Base-by-base conservation (phyloP, 2,888 invertebrate genomes). In the Nasonia oneida region DNA sequence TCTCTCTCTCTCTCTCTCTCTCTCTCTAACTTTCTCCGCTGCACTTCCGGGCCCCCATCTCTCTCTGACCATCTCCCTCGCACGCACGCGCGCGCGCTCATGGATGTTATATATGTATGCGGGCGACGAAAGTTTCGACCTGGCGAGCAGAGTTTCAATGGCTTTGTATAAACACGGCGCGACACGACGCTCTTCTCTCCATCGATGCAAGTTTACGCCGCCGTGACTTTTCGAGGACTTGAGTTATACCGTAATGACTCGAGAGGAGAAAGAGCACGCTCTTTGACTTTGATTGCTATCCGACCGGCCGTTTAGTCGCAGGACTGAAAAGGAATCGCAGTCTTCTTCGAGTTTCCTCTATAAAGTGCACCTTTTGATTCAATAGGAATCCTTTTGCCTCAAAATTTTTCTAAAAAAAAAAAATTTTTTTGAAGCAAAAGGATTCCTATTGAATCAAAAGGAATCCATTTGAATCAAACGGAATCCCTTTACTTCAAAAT, bases 171-270 rank as follows among this genome's bases (percentile, higher is more conserved):
- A 81, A 81, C 61, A 73, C 50, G 70, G 6, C 18, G 15, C 57
- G 64, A 70, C 15, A 50, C 47, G 42, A 57, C 15, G 70, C n/a
- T n/a, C 39, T 80, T 64, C 23, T 53, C 39, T 70, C 15, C 73
- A 82, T 71, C 85, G 80, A 47, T 15, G 74, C 70, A 33, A 76
- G 78, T 73, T 73, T 77, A 47, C 12, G 2, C 33, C 67, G 42
- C 47, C 78, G 61, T 37, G 77, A 77, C 76, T 86, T 80, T 70
- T 75, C 74, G 81, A 78, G 61, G 42, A 81, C 81, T 80, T 50
- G 74, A 79, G 67, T 84, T 84, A 86, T 86, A 82, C 81, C 57
- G 18, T 77, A 86, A 86, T 84, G 84, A 86, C 57, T 82, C 39
- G 73, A 75, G 42, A n/a, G 47, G n/a, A 8, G 47, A 39, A 18